phyloP scores from a whole-genome alignment of 2,797 vertebrate species.

The Syngnathus rostellatus region DNA sequence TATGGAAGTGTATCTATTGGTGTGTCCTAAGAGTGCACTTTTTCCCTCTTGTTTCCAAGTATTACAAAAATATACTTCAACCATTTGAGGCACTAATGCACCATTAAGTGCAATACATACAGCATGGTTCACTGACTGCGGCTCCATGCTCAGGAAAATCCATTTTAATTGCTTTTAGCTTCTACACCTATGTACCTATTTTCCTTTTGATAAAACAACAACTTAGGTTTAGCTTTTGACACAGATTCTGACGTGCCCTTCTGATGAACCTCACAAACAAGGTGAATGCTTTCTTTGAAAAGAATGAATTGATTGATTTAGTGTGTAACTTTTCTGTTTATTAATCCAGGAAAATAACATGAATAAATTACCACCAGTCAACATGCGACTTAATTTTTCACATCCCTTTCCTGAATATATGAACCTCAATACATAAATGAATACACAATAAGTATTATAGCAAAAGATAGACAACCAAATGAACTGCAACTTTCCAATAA shows the following conservation, averaged over 20 bases:
- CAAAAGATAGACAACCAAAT: constrained; percentile 36
- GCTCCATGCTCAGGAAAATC: constrained; percentile 53
- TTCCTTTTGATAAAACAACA: constrained; percentile 5
- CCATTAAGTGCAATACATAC: constrained; percentile 49
- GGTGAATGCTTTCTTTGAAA: constrained; percentile 35
- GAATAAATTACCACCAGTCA: constrained; percentile 46
- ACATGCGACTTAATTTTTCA: constrained; percentile 31
- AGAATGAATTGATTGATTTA: constrained; percentile 9
- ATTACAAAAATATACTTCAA: constrained; percentile 13
- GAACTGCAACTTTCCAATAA: constrained; percentile 24
- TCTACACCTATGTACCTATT: constrained; percentile 34
- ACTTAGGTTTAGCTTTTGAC: background rate
- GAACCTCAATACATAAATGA: background rate
- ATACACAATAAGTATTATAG: constrained; percentile 22
- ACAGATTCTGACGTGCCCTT: no score
- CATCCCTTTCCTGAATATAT: constrained; percentile 23
- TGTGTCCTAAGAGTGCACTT: constrained; percentile 1
- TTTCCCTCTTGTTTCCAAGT: background rate
- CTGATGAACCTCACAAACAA: constrained; percentile 26
- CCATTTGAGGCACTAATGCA: constrained; percentile 62
- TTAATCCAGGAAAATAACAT: constrained; percentile 1
- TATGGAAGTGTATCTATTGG: background rate
- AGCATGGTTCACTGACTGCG: constrained; percentile 49
- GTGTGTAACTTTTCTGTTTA: no score
- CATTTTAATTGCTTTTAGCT: constrained; percentile 51